Evolutionary conservation across 2,888 invertebrate species (phyloP), one percentile per base, ranked within the genome.

Genomic region (Phymatocera aterrima): DNA sequence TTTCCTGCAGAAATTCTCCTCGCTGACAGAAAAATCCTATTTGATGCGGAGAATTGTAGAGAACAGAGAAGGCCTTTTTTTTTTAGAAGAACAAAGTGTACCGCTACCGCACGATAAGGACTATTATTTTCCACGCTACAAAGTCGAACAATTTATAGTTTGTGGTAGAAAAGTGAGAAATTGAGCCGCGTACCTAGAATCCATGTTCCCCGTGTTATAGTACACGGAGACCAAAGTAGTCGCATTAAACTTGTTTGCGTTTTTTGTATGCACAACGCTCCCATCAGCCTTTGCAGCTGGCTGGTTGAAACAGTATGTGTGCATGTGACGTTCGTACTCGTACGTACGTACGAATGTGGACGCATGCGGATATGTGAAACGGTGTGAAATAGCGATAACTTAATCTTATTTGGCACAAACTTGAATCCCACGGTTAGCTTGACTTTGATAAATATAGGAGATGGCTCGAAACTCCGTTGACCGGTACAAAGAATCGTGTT

Each of bases 221-320:
- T n/a, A n/a, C n/a, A n/a, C n/a, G n/a, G n/a, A n/a, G 48, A 34
- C 72, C 21, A 72, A 72, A 74, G 37, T 60, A 64, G 68, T 78
- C 78, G 79, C 77, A 78, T 77, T 77, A 78, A 78, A 77, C 61
- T 65, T 80, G 81, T 83, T 81, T 82, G 79, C 83, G 79, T 79
- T 80, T 82, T 79, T 79, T 77, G 72, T 80, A 75, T 82, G 78
- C 77, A 77, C 21, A 37, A 18, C 12, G 51, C 57, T 70, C 28
- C 77, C 77, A 78, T 79, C 83, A 82, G 81, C 80, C 82, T 82
- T 28, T 61, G 78, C 72, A 64, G 77, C 61, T 61, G 77, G 61
- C 31, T 64, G 24, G 15, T 77, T 18, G 5, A 5, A 72, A 64
- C 34, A 34, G 37, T 34, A 64, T 64, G 8, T 8, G 61, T 64